phyloP scores from a whole-genome alignment of 2,797 vertebrate genomes.

The Syndactyla subalaris region DNA sequence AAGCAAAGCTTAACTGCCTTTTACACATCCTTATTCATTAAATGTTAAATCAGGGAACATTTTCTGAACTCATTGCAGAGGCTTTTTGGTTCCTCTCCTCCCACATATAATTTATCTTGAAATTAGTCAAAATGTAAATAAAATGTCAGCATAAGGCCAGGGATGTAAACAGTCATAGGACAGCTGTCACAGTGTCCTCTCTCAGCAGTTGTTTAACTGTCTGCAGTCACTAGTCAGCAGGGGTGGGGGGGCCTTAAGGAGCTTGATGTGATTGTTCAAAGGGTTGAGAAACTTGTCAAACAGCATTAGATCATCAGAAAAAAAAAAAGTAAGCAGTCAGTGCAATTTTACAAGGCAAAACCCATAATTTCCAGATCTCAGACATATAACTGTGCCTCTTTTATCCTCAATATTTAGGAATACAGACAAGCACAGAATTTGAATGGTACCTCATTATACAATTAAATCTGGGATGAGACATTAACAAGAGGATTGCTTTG shows the following conservation, averaged over 20 bases:
- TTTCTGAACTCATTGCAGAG: neutral
- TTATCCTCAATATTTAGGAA: neutral
- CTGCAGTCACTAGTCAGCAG: neutral
- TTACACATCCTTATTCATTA: neutral
- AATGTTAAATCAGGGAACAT: neutral
- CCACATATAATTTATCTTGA: neutral
- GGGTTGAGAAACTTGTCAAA: neutral
- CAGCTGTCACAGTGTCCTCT: neutral
- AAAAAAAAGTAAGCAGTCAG: neutral
- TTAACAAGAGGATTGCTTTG: neutral
- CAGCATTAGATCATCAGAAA: neutral
- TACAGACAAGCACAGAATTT: neutral
- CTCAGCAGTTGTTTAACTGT: neutral
- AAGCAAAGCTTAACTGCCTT: neutral
- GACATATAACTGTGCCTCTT: accelerated
- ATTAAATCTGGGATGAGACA: neutral
- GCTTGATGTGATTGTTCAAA: neutral
- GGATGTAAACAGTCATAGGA: neutral
- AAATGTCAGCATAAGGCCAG: neutral
- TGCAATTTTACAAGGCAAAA: neutral
- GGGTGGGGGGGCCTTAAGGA: neutral
- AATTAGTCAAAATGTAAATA: neutral
- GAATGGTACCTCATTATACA: neutral
- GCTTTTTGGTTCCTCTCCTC: neutral
- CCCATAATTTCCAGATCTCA: neutral